Percentiles rank a stretch among this genome's conserved stretches.
These are phyloP conservation scores for Diploscapter pachys DNA, from an alignment of 1,140 invertebrate species.

Conservation along the genomic window DNA sequence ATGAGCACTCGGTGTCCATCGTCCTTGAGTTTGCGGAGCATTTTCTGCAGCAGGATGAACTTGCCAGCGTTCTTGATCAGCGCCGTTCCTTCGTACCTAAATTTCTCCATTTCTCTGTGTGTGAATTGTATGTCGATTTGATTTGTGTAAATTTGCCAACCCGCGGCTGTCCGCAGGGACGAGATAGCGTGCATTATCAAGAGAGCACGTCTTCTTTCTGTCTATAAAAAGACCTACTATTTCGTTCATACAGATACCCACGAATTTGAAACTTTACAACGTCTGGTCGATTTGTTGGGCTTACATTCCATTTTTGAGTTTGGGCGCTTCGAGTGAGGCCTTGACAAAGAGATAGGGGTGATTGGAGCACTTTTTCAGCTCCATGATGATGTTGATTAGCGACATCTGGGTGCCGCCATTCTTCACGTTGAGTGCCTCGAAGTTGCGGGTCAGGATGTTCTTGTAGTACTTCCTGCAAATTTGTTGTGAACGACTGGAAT, in stretches of 20 bases:
- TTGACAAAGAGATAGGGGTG: slow-evolving; percentile 98
- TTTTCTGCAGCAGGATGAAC: slow-evolving; percentile 85
- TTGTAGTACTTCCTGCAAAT: slow-evolving; percentile 87
- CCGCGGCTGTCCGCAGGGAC: too few relatives aligned
- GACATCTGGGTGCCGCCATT: slow-evolving; percentile 90
- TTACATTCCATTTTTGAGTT: slow-evolving; percentile 43
- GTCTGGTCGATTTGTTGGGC: background rate
- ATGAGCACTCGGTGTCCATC: slow-evolving; percentile 94
- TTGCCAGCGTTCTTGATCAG: slow-evolving; percentile 93
- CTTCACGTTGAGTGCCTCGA: slow-evolving; percentile 91
- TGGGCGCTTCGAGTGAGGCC: slow-evolving; percentile 66
- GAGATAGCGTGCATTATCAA: too few relatives aligned
- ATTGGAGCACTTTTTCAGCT: slow-evolving; percentile 99
- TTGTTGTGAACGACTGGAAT: slow-evolving; percentile 1
- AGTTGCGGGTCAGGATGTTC: slow-evolving; percentile 96
- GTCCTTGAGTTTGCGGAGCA: slow-evolving; percentile 84
- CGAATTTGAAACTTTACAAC: background rate
- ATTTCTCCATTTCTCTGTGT: background rate
- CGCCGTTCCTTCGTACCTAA: slow-evolving; percentile 78
- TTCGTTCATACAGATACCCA: too few relatives aligned
- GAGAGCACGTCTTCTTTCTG: too few relatives aligned
- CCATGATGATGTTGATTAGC: slow-evolving; percentile 99
- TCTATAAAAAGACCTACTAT: too few relatives aligned
- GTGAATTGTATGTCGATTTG: too few relatives aligned
- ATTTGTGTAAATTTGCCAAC: too few relatives aligned